Evolutionary conservation across 2,113 vertebrate genomes (phyloP), one percentile per base, ranked within the genome.

Genomic region (Tachuris rubrigastra): DNA sequence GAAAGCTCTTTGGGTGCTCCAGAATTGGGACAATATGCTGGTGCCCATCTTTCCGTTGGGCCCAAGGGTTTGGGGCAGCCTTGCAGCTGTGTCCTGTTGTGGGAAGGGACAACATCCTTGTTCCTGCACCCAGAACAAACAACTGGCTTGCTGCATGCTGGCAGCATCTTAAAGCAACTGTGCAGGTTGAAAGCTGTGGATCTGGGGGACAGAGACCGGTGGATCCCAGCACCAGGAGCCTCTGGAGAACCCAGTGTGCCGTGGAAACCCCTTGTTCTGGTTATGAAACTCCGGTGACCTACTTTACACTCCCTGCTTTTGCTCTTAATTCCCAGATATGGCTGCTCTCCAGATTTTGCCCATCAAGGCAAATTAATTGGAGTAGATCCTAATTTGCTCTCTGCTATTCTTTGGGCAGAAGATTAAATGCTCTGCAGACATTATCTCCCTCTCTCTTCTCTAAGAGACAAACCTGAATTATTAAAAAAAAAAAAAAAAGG

Each of bases 381-480:
- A 97, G 85, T 96, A 82, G 94, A 96, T 97, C 90, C 97, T 97
- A 98, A 98, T 98, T 98, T 98, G 97, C 97, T 98, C 95, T 98
- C 96, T 96, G 96, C 93, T 96, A 68, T 96, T 98, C 95, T 97
- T 95, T 95, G 94, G 96, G 88, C 91, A 96, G 94, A 91, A 97
- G 98, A 98, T 98, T 98, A 98, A 98, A 93, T 71, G 97, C 96
- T 98, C 97, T 89, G 89, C 88, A 79, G 92, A 85, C 96, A 98
- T 98, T 97, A 98, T 98, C 96, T 94, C 78, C 71, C 78, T 71
- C 68, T 83, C 84, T 73, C 59, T 87, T 89, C 44, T 28, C 65
- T 22, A 47, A 78, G 89, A 95, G 90, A 86, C 75, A 87, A 92
- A 91, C 90, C 95, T 88, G 85, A 90, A 83, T 66, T 89, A 91